Percentiles rank a stretch among this genome's conserved stretches.
phyloP scores from a whole-genome alignment of 2,113 vertebrate genomes.

The Amia ocellicauda region DNA sequence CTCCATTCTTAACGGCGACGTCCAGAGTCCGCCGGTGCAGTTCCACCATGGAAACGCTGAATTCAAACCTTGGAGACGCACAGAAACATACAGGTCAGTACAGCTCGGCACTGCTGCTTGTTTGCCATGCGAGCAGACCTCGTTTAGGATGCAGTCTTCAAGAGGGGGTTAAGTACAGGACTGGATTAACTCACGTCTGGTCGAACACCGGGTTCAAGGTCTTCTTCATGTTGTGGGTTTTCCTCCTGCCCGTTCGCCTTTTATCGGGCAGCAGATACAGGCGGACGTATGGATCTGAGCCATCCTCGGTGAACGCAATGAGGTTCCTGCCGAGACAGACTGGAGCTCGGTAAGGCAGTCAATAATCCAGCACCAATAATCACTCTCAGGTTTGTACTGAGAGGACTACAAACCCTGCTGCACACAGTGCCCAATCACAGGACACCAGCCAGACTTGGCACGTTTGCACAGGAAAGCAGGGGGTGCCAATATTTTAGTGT shows the following conservation, averaged over 20 bases:
- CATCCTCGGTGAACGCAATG: conserved; percentile 85
- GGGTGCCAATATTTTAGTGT: too few relatives aligned
- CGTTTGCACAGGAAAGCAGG: too few relatives aligned
- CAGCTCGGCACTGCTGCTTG: too few relatives aligned
- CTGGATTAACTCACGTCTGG: conserved; percentile 71
- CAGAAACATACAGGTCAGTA: neutral
- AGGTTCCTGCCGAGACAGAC: conserved; percentile 73
- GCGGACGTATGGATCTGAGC: conserved; percentile 89
- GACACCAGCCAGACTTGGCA: too few relatives aligned
- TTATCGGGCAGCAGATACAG: conserved; percentile 95
- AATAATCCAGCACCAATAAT: too few relatives aligned
- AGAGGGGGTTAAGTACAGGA: neutral
- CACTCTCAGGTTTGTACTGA: too few relatives aligned
- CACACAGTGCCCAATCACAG: too few relatives aligned
- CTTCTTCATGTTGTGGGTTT: conserved; percentile 88
- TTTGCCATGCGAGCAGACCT: too few relatives aligned
- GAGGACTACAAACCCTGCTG: too few relatives aligned
- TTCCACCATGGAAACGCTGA: conserved; percentile 83
- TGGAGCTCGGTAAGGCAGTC: too few relatives aligned
- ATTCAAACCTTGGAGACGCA: conserved; percentile 80
- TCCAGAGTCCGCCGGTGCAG: conserved; percentile 85
- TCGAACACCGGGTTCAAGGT: conserved; percentile 86
- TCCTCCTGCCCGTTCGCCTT: conserved; percentile 87
- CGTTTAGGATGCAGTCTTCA: too few relatives aligned
- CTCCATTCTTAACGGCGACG: conserved; percentile 93